Percentiles rank a stretch among this genome's conserved stretches.
phyloP scores from a whole-genome alignment of 2,797 vertebrate species.

The Perodicticus potto region DNA sequence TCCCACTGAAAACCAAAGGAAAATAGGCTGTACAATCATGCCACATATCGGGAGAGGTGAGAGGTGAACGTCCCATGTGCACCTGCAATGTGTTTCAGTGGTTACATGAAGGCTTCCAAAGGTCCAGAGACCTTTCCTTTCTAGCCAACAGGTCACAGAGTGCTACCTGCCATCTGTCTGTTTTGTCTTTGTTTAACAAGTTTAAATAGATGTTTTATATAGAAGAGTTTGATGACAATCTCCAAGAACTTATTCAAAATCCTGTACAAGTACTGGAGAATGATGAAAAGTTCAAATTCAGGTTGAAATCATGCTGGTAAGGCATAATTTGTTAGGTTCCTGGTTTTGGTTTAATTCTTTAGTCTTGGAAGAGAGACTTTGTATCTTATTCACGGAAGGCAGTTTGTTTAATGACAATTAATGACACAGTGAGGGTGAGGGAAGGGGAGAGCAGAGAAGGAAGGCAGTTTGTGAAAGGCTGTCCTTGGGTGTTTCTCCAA shows the following conservation, averaged over 20 bases:
- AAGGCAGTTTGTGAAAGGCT: not conserved
- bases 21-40: not conserved
- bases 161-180: no score
- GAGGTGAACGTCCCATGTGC: not conserved
- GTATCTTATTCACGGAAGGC: not conserved
- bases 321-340: not conserved
- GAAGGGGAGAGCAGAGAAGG: no score
- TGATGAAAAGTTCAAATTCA: constrained; percentile 21
- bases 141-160: not conserved
- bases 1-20: constrained; percentile 50
- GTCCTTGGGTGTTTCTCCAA: not conserved
- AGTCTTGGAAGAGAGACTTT: not conserved
- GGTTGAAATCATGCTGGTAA: not conserved
- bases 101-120: not conserved
- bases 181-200: not conserved
- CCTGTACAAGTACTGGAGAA: not conserved
- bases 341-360: not conserved
- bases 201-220: not conserved
- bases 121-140: not conserved
- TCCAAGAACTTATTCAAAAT: not conserved
- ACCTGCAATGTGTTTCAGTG: not conserved
- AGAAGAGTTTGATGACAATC: not conserved
- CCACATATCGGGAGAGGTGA: not conserved
- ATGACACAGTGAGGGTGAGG: no score
- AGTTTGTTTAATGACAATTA: not conserved